These are phyloP conservation scores for Trichopria drosophilae DNA, from an alignment of 2,888 invertebrate genomes.

Conservation along the genomic window DNA sequence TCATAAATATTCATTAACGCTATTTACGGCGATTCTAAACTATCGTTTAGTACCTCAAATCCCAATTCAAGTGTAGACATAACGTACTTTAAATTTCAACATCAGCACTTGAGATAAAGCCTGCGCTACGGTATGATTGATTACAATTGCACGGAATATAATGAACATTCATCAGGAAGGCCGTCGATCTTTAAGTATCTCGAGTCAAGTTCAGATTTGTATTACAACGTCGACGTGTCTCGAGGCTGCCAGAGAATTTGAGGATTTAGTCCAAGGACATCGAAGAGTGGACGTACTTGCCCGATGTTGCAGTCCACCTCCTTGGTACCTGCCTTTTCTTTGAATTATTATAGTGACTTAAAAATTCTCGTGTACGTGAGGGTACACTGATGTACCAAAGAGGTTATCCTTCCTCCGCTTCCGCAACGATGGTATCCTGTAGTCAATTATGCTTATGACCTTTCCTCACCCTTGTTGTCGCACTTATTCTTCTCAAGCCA, in stretches of 20 bases:
- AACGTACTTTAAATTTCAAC: too few relatives aligned
- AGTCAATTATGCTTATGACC: slow-evolving; percentile 4
- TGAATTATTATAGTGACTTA: background rate
- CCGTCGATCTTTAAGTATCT: slow-evolving; percentile 8
- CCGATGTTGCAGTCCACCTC: too few relatives aligned
- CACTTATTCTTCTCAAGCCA: too few relatives aligned
- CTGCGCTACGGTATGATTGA: too few relatives aligned
- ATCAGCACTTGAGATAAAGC: too few relatives aligned
- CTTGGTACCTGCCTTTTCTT: too few relatives aligned
- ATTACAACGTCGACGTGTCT: slow-evolving; percentile 1
- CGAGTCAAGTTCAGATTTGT: slow-evolving; percentile 6
- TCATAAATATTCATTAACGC: too few relatives aligned
- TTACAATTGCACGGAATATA: background rate
- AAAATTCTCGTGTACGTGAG: too few relatives aligned
- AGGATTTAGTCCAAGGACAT: slow-evolving; percentile 37
- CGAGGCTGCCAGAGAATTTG: slow-evolving; percentile 34
- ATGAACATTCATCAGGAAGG: background rate
- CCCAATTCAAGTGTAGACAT: too few relatives aligned
- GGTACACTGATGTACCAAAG: too few relatives aligned
- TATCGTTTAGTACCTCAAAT: too few relatives aligned
- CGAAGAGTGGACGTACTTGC: slow-evolving; percentile 35
- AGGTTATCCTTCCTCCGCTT: slow-evolving; percentile 40
- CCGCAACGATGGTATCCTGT: slow-evolving; percentile 1
- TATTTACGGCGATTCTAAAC: too few relatives aligned
- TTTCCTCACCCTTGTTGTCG: slow-evolving; percentile 2